phyloP scores from a whole-genome alignment of 2,888 invertebrate species.

The Carabus problematicus region DNA sequence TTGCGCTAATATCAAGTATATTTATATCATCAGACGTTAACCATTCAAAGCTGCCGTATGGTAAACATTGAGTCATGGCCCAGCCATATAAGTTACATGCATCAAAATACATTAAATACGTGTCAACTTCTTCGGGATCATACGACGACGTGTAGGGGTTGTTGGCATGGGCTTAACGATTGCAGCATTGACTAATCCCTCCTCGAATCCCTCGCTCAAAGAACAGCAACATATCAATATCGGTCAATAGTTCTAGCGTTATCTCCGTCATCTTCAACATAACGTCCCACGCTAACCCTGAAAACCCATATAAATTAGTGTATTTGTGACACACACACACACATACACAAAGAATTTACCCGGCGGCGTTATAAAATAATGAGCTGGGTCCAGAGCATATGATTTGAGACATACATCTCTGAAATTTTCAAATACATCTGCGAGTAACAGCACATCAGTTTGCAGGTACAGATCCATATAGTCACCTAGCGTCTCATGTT shows the following conservation, averaged over 20 bases:
- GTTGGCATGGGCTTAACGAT: too few relatives aligned
- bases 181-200: slow-evolving; percentile 20
- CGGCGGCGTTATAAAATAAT: slow-evolving; percentile 7
- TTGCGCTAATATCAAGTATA: slow-evolving; percentile 23
- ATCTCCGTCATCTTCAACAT: slow-evolving; percentile 39
- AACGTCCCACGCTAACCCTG: slow-evolving; percentile 38
- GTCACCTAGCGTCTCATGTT: not conserved
- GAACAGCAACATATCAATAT: slow-evolving; percentile 25
- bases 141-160: slow-evolving; percentile 18
- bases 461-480: too few relatives aligned
- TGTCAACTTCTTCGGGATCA: slow-evolving; percentile 32
- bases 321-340: not conserved
- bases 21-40: slow-evolving; percentile 1
- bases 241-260: too few relatives aligned
- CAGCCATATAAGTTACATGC: slow-evolving; percentile 46
- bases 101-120: slow-evolving; percentile 47
- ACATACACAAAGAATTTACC: not conserved
- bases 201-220: slow-evolving; percentile 23
- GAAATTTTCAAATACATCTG: slow-evolving; percentile 25
- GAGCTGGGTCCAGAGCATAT: slow-evolving; percentile 24
- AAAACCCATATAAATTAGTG: not conserved
- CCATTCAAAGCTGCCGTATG: slow-evolving; percentile 44
- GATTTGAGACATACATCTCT: slow-evolving; percentile 10
- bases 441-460: slow-evolving; percentile 13
- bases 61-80: slow-evolving; percentile 45